Conservation (phyloP, 2,888 invertebrate genomes). For the Lasioglossum villosulum region DNA sequence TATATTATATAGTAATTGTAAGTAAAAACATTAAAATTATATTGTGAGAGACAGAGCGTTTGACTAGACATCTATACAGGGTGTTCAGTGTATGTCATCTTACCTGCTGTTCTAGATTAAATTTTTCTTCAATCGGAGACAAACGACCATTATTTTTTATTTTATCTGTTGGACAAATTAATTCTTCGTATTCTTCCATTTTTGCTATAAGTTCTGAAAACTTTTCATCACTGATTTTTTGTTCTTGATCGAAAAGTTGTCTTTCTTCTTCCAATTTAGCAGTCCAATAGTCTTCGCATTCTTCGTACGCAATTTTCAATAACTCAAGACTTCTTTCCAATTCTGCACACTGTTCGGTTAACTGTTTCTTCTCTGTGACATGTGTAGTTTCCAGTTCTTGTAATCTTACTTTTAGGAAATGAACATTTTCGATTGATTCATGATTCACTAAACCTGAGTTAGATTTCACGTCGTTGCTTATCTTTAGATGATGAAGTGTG, state of each 20-base stretch:
- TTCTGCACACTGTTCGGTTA: slow-evolving; percentile 87
- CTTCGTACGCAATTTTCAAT: slow-evolving; percentile 91
- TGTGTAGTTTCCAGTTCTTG: slow-evolving; percentile 83
- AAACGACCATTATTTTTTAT: slow-evolving; percentile 85
- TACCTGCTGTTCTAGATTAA: slow-evolving; percentile 88
- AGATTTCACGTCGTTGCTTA: slow-evolving; percentile 36
- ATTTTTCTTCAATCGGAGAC: slow-evolving; percentile 92
- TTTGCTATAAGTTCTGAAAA: slow-evolving; percentile 90
- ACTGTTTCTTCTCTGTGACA: slow-evolving; percentile 81
- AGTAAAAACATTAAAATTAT: background rate
- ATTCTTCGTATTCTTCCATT: slow-evolving; percentile 93
- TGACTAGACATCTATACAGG: background rate
- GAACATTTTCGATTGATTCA: slow-evolving; percentile 39
- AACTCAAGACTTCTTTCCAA: slow-evolving; percentile 91
- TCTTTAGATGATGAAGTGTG: slow-evolving; percentile 31
- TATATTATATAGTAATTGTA: background rate
- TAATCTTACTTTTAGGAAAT: slow-evolving; percentile 30
- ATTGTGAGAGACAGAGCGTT: background rate
- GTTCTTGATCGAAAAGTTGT: slow-evolving; percentile 90
- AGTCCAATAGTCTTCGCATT: slow-evolving; percentile 95
- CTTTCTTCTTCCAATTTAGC: slow-evolving; percentile 92
- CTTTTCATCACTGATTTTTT: slow-evolving; percentile 91
- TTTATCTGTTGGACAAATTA: slow-evolving; percentile 86
- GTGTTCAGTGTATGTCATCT: slow-evolving; percentile 17
- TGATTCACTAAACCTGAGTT: slow-evolving; percentile 30